A percentile compares a stretch with the other conserved stretches of the same genome.
Conservation (phyloP, 2,113 vertebrate genomes). For the Myrmophylax atrothorax region DNA sequence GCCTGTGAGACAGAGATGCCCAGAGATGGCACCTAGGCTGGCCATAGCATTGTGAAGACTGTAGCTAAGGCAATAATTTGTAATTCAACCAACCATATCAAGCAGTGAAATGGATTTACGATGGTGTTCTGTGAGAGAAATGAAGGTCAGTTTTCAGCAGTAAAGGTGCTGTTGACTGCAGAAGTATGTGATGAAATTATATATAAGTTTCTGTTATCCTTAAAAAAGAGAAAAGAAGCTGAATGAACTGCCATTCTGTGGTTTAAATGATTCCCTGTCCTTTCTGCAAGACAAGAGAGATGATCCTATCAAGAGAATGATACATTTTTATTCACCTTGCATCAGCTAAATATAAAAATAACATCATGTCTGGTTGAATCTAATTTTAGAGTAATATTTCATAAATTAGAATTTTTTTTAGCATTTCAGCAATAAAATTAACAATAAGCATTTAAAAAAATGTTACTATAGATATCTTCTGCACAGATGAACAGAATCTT, state of each 20-base stretch:
- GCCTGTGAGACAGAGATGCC: neutral
- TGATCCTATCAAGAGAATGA: neutral
- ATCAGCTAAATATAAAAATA: neutral
- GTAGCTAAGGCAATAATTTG: slow-evolving; percentile 55
- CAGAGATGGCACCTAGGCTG: neutral
- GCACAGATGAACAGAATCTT: neutral
- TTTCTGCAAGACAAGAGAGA: neutral
- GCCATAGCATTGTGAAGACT: neutral
- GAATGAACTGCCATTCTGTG: neutral
- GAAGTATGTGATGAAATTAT: slow-evolving; percentile 56
- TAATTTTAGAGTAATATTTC: neutral
- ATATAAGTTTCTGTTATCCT: slow-evolving; percentile 27
- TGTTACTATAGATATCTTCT: neutral
- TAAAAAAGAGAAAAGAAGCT: neutral
- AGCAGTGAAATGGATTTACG: slow-evolving; percentile 67
- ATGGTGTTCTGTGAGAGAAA: slow-evolving; percentile 25
- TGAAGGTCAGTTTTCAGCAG: slow-evolving; percentile 66
- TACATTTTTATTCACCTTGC: neutral
- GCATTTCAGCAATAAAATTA: neutral
- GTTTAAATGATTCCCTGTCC: neutral
- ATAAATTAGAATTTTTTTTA: neutral
- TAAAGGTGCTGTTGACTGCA: slow-evolving; percentile 42
- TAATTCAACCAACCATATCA: slow-evolving; percentile 67
- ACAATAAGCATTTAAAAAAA: neutral
- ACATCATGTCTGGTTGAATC: neutral